Conservation (phyloP, 2,888 invertebrate species). For the Yponomeuta plumbellus region DNA sequence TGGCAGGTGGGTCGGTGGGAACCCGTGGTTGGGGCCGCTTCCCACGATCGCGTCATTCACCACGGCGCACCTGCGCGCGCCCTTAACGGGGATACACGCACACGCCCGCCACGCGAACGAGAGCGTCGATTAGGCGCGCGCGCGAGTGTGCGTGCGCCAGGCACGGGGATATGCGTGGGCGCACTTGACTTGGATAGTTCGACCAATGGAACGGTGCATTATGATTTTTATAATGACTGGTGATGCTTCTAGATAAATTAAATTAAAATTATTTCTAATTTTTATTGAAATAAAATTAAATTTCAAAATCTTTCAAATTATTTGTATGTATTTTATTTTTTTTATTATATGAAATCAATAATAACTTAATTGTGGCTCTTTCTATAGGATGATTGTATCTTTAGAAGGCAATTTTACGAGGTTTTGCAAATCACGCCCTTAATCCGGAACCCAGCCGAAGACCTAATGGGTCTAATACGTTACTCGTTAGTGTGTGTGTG, state of each 20-base stretch:
- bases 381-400: no score
- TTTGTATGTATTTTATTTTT: no score
- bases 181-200: background rate
- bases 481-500: background rate
- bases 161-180: background rate
- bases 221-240: no score
- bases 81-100: slow-evolving; percentile 70
- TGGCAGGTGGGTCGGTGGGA: slow-evolving; percentile 55
- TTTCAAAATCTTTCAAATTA: no score
- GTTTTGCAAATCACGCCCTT: background rate
- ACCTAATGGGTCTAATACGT: background rate
- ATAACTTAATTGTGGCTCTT: no score
- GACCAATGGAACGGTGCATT: no score
- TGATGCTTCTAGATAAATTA: no score
- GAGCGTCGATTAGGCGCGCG: slow-evolving; percentile 59
- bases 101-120: slow-evolving; percentile 73
- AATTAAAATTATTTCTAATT: no score
- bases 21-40: slow-evolving; percentile 67
- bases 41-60: slow-evolving; percentile 72
- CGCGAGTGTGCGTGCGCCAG: slow-evolving; percentile 33
- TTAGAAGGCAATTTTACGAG: background rate
- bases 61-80: slow-evolving; percentile 64
- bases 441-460: background rate
- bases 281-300: no score
- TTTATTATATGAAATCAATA: no score